These are phyloP conservation scores for Tricholauxania praeusta DNA, from an alignment of 2,888 invertebrate species.

Conservation along the genomic window DNA sequence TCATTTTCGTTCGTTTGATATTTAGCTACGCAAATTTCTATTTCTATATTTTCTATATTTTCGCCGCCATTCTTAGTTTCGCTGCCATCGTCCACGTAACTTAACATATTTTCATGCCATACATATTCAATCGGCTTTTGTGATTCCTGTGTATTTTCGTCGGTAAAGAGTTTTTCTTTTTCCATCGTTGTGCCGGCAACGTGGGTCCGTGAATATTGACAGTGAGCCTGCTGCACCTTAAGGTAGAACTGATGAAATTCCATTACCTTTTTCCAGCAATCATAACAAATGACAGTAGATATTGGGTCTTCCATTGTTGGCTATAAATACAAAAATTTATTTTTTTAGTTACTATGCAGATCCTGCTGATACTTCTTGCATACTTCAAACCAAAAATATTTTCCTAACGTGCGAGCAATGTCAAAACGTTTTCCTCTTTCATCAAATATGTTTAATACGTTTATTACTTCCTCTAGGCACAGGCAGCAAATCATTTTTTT, in stretches of 20 bases:
- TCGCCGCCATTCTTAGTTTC: constrained; percentile 45
- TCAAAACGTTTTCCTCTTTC: constrained; percentile 56
- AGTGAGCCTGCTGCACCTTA: constrained; percentile 59
- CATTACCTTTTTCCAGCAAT: constrained; percentile 59
- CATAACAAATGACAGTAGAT: constrained; percentile 60
- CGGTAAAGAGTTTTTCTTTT: background rate
- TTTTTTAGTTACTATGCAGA: background rate
- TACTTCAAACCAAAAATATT: constrained; percentile 67
- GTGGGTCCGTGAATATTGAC: constrained; percentile 53
- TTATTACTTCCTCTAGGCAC: constrained; percentile 59
- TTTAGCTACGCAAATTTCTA: constrained; percentile 48
- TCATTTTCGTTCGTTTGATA: no score
- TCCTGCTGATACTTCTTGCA: background rate
- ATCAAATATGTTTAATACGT: constrained; percentile 62
- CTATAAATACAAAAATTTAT: constrained; percentile 39
- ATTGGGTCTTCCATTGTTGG: constrained; percentile 57
- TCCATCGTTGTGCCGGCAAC: background rate
- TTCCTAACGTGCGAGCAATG: constrained; percentile 57
- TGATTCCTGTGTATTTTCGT: background rate
- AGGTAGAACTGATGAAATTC: constrained; percentile 60
- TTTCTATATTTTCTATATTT: constrained; percentile 46
- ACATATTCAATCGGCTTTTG: constrained; percentile 42
- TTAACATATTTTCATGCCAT: constrained; percentile 21
- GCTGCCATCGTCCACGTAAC: constrained; percentile 29
- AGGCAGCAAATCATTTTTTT: constrained; percentile 63